Evolutionary conservation across 2,113 vertebrate species (phyloP).

Genomic region (Hippopotamus amphibius): DNA sequence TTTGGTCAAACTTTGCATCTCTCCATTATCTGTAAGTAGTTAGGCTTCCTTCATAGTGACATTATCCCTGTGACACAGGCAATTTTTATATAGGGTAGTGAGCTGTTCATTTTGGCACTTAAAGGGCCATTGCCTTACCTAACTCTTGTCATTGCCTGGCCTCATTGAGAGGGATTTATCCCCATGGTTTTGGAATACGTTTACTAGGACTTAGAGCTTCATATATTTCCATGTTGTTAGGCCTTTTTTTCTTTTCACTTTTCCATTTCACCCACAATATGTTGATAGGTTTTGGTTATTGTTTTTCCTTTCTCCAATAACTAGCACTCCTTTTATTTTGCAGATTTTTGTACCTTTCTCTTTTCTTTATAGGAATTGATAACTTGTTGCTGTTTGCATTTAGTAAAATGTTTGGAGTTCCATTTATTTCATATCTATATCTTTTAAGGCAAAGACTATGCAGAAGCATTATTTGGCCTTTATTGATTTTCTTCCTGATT

Average conservation of each 20-base stretch:
- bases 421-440: neutral
- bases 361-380: neutral
- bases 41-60: neutral
- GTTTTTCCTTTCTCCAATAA: neutral
- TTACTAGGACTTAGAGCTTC: neutral
- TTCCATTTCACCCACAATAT: neutral
- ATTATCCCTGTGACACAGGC: too few species aligned
- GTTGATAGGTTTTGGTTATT: neutral
- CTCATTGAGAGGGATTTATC: neutral
- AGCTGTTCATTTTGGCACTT: neutral
- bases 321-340: neutral
- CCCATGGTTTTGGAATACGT: neutral
- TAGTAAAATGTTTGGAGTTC: neutral
- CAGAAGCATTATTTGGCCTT: neutral
- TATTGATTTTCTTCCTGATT: neutral
- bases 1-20: constrained; percentile 87
- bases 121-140: neutral
- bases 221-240: neutral
- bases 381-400: neutral
- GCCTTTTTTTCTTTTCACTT: neutral
- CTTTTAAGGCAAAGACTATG: constrained; percentile 28
- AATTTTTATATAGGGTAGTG: neutral
- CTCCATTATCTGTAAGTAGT: constrained; percentile 86
- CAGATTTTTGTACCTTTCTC: neutral
- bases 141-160: neutral